A percentile compares a stretch with the other conserved stretches of the same genome.
Conservation (phyloP, 2,797 vertebrate genomes). For the Phataginus tricuspis region DNA sequence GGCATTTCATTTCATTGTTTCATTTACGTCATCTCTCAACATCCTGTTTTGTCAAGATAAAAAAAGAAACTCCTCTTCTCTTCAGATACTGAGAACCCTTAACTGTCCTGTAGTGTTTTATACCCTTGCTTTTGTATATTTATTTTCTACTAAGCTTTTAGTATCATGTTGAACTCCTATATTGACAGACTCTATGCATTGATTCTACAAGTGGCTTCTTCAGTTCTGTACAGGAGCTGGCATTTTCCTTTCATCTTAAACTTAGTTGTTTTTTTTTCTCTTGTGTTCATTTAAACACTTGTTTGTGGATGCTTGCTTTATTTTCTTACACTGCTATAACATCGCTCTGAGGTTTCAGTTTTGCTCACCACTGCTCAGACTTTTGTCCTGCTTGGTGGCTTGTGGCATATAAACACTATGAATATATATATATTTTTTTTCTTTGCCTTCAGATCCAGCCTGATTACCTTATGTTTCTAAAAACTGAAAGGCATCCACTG, state of each 20-base stretch:
- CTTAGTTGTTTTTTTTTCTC: background rate
- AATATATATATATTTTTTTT: background rate
- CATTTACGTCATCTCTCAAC: slow-evolving; percentile 45
- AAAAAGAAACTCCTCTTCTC: background rate
- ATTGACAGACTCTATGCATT: background rate
- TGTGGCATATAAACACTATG: background rate
- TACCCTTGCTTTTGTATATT: background rate
- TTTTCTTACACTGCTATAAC: slow-evolving; percentile 30
- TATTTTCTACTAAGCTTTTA: slow-evolving; percentile 26
- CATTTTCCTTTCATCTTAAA: slow-evolving; percentile 41
- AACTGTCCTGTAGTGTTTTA: accelerated
- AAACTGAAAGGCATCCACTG: background rate
- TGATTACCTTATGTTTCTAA: slow-evolving; percentile 52
- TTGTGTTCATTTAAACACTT: background rate
- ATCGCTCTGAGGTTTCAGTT: slow-evolving; percentile 51
- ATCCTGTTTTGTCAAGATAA: slow-evolving; percentile 38
- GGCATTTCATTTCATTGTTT: slow-evolving; percentile 19
- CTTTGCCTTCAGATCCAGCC: slow-evolving; percentile 25
- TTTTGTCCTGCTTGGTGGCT: slow-evolving; percentile 44
- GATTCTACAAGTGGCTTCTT: background rate
- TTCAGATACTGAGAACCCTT: background rate
- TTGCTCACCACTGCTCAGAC: slow-evolving; percentile 44
- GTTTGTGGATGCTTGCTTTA: background rate
- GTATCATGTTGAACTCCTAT: background rate
- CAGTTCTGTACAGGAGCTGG: background rate